phyloP scores from a whole-genome alignment of 2,113 vertebrate genomes.

The Chaenogobius annularis region DNA sequence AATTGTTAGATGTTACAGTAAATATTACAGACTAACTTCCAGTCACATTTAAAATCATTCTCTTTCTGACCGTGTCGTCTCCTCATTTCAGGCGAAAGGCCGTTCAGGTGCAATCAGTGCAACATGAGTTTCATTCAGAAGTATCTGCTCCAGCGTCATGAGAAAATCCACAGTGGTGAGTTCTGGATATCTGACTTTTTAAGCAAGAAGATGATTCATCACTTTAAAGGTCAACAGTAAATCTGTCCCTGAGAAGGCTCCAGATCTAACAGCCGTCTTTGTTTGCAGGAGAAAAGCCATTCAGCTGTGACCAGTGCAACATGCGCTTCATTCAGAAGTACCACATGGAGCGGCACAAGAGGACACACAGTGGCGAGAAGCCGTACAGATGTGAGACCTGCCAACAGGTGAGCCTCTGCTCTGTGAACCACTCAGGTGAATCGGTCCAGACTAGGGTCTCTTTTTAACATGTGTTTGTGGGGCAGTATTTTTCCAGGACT shows the following conservation, averaged over 20 bases:
- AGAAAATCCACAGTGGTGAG: conserved; percentile 96
- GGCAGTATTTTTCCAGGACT: conserved; percentile 96
- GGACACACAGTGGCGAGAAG: conserved; percentile 99
- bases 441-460: not conserved
- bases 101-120: conserved; percentile 97
- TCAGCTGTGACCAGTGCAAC: conserved; percentile 97
- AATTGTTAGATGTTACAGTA: not conserved
- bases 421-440: not conserved
- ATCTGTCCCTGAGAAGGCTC: no score
- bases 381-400: conserved; percentile 99
- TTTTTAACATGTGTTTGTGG: conserved; percentile 17
- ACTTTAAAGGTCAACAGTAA: not conserved
- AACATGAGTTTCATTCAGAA: conserved; percentile 99
- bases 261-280: not conserved
- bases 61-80: not conserved
- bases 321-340: conserved; percentile 99
- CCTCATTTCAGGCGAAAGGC: conserved; percentile 83
- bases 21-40: no score
- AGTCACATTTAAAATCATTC: not conserved
- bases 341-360: conserved; percentile 99
- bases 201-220: not conserved
- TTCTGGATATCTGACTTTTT: conserved; percentile 11
- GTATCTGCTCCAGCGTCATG: conserved; percentile 94
- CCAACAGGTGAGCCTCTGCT: conserved; percentile 81
- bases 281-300: conserved; percentile 90